Base-by-base conservation (phyloP, 2,113 vertebrate genomes). In the Sciurus niger region DNA sequence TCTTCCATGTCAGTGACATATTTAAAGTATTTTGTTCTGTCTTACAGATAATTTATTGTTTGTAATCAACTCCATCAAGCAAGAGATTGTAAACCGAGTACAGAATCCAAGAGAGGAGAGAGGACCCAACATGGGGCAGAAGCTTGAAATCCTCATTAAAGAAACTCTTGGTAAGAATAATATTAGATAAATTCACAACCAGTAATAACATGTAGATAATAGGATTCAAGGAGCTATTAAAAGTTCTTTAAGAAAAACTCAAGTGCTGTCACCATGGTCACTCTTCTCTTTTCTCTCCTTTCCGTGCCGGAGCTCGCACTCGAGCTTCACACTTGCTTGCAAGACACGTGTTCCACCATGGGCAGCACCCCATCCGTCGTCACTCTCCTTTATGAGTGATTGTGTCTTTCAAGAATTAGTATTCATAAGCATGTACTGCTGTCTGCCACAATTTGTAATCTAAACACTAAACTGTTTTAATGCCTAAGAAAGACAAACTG, bases 21-120 rank as follows among this genome's bases (percentile, higher is more conserved):
- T 85, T 93, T 92, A 63, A 94, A 93, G 40, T 93, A 22, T 93
- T 84, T 89, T 95, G 1, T 89, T 97, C 93, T 98, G 37, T 95
- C 96, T 97, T 98, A 63, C 97, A 99, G 99, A 99, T 98, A 99
- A 99, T 85, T 99, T 99, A 97, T 98, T 99, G 92, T 99, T 99
- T 98, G 99, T 99, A 98, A 99, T 99, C 98, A 99, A 99, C 92
- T 99, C 99, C 97, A 99, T 99, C 98, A 99, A 99, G 98, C 99
- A 99, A 98, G 99, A 99, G 98, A 99, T 99, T 87, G 99, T 99
- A 98, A 99, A 97, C 93, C 98, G 99, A 96, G 99, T 99, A n/a
- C 99, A 99, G 98, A 99, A 99, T 98, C 99, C 99, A 90, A 99
- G 99, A 95, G 99, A 99, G 88, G 99, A 97, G 63, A 99, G 98